Conservation (phyloP, 2,797 vertebrate species). For the Oreonectes daqikongensis region DNA sequence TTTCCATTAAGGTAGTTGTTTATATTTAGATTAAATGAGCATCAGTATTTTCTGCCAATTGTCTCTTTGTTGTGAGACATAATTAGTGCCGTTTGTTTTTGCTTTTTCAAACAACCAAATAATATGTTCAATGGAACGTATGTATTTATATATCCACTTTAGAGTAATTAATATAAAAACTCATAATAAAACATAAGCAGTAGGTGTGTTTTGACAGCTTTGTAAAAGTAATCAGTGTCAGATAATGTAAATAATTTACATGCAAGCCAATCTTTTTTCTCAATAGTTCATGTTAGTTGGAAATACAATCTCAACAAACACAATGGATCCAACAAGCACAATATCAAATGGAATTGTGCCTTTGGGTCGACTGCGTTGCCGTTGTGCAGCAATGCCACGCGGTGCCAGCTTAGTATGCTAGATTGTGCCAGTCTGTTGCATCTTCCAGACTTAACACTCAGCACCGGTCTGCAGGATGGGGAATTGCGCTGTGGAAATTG, state of each 20-base stretch:
- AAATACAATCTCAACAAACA: background rate
- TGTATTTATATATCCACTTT: background rate
- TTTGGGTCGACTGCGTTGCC: background rate
- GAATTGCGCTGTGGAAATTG: slow-evolving; percentile 4
- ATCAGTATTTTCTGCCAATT: background rate
- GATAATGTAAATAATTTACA: background rate
- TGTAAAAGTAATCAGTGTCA: background rate
- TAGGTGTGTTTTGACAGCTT: background rate
- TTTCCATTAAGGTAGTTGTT: slow-evolving; percentile 3
- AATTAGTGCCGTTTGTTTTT: no score
- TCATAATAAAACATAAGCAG: background rate
- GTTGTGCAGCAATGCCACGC: background rate
- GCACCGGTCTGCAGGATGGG: background rate
- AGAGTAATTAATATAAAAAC: background rate
- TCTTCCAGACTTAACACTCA: background rate
- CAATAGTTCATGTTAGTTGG: background rate
- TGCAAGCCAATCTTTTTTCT: background rate
- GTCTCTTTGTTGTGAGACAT: no score
- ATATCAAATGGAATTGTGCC: background rate
- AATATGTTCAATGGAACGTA: background rate
- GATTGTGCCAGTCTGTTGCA: slow-evolving; percentile 7
- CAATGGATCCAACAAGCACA: background rate
- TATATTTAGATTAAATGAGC: background rate
- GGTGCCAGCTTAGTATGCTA: background rate
- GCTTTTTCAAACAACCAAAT: background rate